Percentiles rank a stretch among this genome's conserved stretches.
Evolutionary conservation across 1,140 invertebrate genomes (phyloP).

Genomic region (Drosophila rufa): DNA sequence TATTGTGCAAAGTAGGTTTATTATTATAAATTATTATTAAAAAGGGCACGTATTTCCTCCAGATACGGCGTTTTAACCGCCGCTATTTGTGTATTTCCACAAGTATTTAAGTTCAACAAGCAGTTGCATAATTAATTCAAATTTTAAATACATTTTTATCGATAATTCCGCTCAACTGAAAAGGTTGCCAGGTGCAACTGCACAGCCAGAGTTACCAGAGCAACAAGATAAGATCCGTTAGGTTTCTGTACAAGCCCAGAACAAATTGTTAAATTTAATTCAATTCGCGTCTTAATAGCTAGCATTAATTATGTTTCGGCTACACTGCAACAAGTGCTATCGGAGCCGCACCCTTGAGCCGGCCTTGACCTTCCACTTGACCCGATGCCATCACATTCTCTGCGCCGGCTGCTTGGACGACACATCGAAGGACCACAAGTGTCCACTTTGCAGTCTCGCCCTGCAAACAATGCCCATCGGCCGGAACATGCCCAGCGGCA

Average conservation of each 20-base stretch:
- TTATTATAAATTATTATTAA: neutral
- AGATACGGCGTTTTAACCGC: neutral
- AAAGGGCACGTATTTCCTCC: constrained; percentile 7
- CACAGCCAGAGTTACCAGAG: neutral
- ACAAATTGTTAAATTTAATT: neutral
- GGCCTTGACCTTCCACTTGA: constrained; percentile 24
- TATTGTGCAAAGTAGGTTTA: neutral
- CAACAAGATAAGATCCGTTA: constrained; percentile 18
- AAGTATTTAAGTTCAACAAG: neutral
- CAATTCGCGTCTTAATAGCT: neutral
- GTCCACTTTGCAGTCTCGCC: constrained; percentile 31
- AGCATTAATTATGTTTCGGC: constrained; percentile 37
- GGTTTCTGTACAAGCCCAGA: neutral
- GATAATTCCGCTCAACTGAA: neutral
- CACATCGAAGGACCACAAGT: constrained; percentile 11
- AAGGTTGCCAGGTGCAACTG: neutral
- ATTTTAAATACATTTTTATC: neutral
- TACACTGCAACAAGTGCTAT: constrained; percentile 56
- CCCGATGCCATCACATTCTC: constrained; percentile 54
- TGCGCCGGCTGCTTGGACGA: constrained; percentile 32
- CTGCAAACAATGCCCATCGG: constrained; percentile 14
- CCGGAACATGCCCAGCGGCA: constrained; percentile 35
- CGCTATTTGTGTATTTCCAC: too few species aligned
- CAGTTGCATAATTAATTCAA: neutral
- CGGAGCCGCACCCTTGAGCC: constrained; percentile 1